These are phyloP conservation scores for Lathronympha strigana DNA, from an alignment of 2,888 invertebrate genomes.

Conservation along the genomic window DNA sequence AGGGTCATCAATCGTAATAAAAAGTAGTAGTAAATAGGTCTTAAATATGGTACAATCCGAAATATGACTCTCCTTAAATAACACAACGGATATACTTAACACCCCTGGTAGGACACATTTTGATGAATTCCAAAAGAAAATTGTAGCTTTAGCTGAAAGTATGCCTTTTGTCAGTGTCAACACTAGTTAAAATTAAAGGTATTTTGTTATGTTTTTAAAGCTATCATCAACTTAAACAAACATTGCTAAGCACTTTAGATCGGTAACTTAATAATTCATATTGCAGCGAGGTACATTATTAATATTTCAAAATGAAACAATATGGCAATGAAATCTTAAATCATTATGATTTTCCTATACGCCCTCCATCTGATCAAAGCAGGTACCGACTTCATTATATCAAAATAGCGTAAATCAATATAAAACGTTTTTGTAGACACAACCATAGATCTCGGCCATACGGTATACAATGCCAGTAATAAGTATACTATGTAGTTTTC, in stretches of 20 bases:
- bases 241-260: neutral
- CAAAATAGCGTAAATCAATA: neutral
- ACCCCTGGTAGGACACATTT: too few species aligned
- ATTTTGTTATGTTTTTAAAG: too few species aligned
- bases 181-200: too few species aligned
- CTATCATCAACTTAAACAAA: neutral
- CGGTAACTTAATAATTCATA: neutral
- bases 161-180: too few species aligned
- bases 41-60: too few species aligned
- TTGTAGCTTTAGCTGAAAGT: too few species aligned
- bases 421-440: neutral
- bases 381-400: conserved; percentile 17
- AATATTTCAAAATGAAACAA: conserved; percentile 16
- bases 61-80: too few species aligned
- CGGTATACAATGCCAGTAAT: neutral
- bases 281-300: neutral
- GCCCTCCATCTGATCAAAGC: conserved; percentile 22
- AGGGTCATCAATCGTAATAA: too few species aligned
- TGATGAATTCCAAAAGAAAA: too few species aligned
- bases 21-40: too few species aligned
- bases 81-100: too few species aligned
- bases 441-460: conserved; percentile 1
- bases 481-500: conserved; percentile 3
- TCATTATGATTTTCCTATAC: conserved; percentile 31
- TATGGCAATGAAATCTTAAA: conserved; percentile 29